A percentile compares a stretch with the other conserved stretches of the same genome.
These are phyloP conservation scores for Caenorhabditis afra DNA, from an alignment of 2,888 invertebrate species.

Conservation along the genomic window DNA sequence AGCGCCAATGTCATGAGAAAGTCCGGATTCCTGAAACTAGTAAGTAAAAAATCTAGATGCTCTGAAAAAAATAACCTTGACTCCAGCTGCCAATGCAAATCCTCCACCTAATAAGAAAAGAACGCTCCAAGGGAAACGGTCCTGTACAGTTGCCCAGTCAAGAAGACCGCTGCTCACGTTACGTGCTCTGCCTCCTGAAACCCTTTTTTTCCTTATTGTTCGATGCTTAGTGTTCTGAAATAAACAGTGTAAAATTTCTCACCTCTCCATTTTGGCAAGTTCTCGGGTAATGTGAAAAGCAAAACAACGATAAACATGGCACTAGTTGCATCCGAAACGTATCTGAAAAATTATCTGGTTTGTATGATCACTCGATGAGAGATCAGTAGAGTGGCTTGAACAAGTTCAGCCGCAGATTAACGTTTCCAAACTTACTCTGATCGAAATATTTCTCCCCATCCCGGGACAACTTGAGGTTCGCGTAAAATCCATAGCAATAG, in stretches of 20 bases:
- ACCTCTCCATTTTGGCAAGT: conserved; percentile 80
- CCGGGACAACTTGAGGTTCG: conserved; percentile 90
- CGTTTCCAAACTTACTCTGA: conserved; percentile 72
- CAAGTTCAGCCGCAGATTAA: too few species aligned
- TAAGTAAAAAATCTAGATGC: too few species aligned
- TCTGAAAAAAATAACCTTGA: conserved; percentile 64
- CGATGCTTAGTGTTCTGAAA: too few species aligned
- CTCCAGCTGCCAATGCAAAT: conserved; percentile 77
- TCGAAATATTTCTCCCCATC: conserved; percentile 86
- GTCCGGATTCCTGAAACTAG: conserved; percentile 84
- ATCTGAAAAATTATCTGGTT: conserved; percentile 56
- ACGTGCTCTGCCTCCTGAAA: conserved; percentile 15
- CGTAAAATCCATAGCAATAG: conserved; percentile 92
- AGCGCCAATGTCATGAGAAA: conserved; percentile 87
- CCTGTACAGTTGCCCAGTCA: conserved; percentile 73
- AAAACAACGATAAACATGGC: conserved; percentile 89
- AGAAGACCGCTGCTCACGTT: conserved; percentile 65
- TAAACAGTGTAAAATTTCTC: neutral
- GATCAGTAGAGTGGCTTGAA: too few species aligned
- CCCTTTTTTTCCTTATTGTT: too few species aligned
- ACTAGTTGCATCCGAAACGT: conserved; percentile 82
- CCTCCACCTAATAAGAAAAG: conserved; percentile 77
- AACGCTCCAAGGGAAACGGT: conserved; percentile 77
- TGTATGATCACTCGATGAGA: too few species aligned
- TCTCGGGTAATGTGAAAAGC: conserved; percentile 89